Evolutionary conservation across 2,797 vertebrate species (phyloP).

Genomic region (Thripadectes ignobilis): DNA sequence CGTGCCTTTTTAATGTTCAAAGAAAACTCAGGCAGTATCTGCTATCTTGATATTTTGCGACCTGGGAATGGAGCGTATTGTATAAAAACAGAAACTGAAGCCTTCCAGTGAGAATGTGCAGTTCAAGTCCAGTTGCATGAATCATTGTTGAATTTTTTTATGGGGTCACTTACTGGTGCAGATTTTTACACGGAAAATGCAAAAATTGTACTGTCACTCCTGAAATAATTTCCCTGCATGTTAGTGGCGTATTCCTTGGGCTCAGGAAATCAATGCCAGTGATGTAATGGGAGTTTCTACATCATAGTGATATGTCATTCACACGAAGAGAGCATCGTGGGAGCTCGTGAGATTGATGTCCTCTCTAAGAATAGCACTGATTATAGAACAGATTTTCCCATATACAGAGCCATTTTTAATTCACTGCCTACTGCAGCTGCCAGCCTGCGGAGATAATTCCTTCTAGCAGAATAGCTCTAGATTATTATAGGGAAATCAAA

Average conservation of each 20-base stretch:
- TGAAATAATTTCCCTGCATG: not conserved
- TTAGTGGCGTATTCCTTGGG: not conserved
- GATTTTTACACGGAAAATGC: not conserved
- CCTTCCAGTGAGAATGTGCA: not conserved
- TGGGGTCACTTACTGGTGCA: conserved; percentile 8
- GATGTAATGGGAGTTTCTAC: conserved; percentile 79
- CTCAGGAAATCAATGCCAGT: conserved; percentile 51
- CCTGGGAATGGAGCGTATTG: not conserved
- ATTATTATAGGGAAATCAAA: conserved; percentile 87
- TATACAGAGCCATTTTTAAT: conserved; percentile 87
- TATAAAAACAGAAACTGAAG: conserved; percentile 14
- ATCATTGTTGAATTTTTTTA: not conserved
- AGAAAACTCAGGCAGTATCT: not conserved
- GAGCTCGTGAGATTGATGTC: conserved; percentile 79
- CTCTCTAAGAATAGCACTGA: conserved; percentile 84
- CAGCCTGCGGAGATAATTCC: conserved; percentile 82
- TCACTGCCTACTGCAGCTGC: conserved; percentile 84
- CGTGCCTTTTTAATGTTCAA: conserved; percentile 30
- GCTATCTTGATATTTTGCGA: conserved; percentile 28
- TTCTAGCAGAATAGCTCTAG: conserved; percentile 82
- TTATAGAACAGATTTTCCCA: conserved; percentile 83
- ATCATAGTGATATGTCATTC: conserved; percentile 76
- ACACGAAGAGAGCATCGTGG: conserved; percentile 67
- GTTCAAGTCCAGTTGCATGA: conserved; percentile 27
- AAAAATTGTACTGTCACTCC: not conserved